Evolutionary conservation across 2,888 invertebrate genomes (phyloP), one percentile per base, ranked within the genome.

Genomic region (Gari tellinella): DNA sequence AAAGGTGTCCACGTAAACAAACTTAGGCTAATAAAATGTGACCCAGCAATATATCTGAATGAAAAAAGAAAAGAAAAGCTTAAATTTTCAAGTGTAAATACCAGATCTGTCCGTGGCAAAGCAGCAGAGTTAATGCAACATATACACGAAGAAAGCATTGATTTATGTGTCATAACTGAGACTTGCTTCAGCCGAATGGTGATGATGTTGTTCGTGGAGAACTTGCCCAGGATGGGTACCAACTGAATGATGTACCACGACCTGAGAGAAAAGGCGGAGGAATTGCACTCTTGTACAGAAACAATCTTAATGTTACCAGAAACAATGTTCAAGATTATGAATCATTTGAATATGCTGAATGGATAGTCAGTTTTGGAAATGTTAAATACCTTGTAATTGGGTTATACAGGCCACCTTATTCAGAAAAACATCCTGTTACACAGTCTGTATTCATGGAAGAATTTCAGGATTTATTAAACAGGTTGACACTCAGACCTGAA

Each of bases 161-260:
- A 66, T 45, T n/a, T 66, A 19, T 49, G 64, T 48, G 21, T 66
- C 10, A 57, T 66, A 19, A 66, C 57, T 40, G 58, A 58, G 23
- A 66, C 57, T 52, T 66, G 65, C 49, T 66, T 5, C 57, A 49
- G 41, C 5, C 65, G 19, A 58, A 66, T 66, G 65, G 49, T 57
- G 65, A 66, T 66, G 57, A 49, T 41, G 65, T 66, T 58, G 65
- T 58, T 10, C 31, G 58, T 51, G 58, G 65, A 49, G 65, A 66
- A 57, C 25, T 66, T 14, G 12, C 31, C 5, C 65, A 65, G 19
- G 65, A 57, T 57, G 65, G 65, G 17, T 57, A 41, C 26, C 1
- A 58, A 51, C 38, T 66, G 48, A 41, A 49, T 57, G 65, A 66
- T 66, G 65, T 58, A 40, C 57, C 57, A 8, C 43, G 65, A n/a